A percentile compares a stretch with the other conserved stretches of the same genome.
phyloP scores from a whole-genome alignment of 2,888 invertebrate species.

The Agonopterix heracliana region DNA sequence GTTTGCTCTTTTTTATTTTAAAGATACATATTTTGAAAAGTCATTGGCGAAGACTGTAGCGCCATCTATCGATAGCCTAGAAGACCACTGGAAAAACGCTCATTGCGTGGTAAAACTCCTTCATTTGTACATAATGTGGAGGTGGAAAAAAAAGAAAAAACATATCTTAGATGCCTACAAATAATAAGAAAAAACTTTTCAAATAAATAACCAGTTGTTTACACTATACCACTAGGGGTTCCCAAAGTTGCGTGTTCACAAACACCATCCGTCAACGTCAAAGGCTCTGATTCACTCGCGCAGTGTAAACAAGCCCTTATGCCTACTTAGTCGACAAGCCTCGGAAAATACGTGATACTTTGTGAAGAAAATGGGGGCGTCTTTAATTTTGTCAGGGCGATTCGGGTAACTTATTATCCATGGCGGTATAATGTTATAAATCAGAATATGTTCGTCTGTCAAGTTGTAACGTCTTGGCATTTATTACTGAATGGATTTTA shows the following conservation, averaged over 20 bases:
- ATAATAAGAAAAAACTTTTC: conserved; percentile 11
- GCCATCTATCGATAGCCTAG: too few relatives aligned
- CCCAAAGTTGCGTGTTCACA: conserved; percentile 22
- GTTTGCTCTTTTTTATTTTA: too few relatives aligned
- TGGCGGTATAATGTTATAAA: too few relatives aligned
- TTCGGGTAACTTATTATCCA: too few relatives aligned
- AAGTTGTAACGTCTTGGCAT: too few relatives aligned
- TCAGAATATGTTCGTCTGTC: too few relatives aligned
- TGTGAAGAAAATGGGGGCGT: neutral
- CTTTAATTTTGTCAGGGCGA: neutral
- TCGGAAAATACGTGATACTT: neutral
- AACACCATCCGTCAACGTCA: conserved; percentile 38
- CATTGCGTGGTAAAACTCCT: too few relatives aligned
- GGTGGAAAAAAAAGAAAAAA: neutral
- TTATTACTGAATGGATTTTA: too few relatives aligned
- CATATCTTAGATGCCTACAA: neutral
- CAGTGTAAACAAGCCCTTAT: conserved; percentile 20
- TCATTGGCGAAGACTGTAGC: too few relatives aligned
- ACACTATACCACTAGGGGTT: conserved; percentile 17
- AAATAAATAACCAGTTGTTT: conserved; percentile 22
- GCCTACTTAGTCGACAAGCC: conserved; percentile 12
- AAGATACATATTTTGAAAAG: too few relatives aligned
- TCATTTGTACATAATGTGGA: too few relatives aligned
- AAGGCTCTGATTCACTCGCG: conserved; percentile 23
- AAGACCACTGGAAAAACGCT: too few relatives aligned